phyloP scores from a whole-genome alignment of 2,888 invertebrate genomes.

The Protophormia terraenovae region DNA sequence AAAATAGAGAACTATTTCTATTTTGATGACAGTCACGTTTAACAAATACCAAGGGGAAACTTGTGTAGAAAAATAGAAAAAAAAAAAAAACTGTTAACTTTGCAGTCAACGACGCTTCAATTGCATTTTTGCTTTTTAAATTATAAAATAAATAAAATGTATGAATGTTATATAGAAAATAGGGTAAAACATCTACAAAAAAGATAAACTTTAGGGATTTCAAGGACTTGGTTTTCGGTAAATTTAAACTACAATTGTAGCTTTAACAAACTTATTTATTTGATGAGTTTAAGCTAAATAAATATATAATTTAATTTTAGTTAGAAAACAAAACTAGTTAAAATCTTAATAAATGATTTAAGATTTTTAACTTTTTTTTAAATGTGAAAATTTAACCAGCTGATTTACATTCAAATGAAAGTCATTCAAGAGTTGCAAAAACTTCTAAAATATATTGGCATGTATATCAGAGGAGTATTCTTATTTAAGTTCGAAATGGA shows the following conservation, averaged over 20 bases:
- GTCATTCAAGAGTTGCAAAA: no score
- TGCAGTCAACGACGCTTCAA: constrained; percentile 56
- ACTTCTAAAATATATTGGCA: no score
- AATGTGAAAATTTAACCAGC: no score
- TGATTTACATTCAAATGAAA: no score
- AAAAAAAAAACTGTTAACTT: constrained; percentile 56
- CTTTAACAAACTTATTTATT: no score
- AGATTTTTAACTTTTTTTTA: no score
- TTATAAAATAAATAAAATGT: constrained; percentile 24
- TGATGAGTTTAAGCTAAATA: no score
- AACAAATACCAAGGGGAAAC: constrained; percentile 58
- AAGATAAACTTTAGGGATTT: background rate
- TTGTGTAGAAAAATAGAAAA: background rate
- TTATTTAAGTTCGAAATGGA: no score
- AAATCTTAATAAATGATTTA: no score
- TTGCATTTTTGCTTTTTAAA: constrained; percentile 39
- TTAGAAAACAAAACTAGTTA: no score
- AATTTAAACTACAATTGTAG: background rate
- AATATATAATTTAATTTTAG: no score
- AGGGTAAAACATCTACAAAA: background rate
- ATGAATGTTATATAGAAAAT: background rate
- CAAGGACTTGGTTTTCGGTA: background rate
- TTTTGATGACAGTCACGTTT: constrained; percentile 69
- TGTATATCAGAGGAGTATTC: no score
- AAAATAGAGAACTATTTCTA: constrained; percentile 9